phyloP scores from a whole-genome alignment of 2,113 vertebrate genomes.

The Chaetorhynchus papuensis region DNA sequence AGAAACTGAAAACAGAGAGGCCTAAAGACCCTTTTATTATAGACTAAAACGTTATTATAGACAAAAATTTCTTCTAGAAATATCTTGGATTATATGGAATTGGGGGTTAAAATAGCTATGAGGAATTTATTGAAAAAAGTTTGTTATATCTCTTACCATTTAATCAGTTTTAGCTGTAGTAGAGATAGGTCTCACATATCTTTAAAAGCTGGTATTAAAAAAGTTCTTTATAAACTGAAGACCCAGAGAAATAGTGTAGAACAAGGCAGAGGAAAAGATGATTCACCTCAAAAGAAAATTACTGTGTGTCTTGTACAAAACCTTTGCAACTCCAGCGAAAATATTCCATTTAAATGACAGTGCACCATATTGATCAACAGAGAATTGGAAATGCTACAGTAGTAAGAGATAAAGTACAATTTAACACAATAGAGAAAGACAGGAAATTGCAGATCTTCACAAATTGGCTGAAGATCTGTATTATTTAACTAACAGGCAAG shows the following conservation, averaged over 20 bases:
- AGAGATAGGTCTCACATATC: background rate
- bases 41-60: background rate
- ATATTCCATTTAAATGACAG: background rate
- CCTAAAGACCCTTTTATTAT: background rate
- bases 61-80: background rate
- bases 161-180: background rate
- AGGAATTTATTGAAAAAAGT: background rate
- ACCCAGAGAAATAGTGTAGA: background rate
- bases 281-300: background rate
- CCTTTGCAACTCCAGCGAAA: background rate
- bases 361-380: background rate
- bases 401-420: background rate
- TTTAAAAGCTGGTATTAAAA: background rate
- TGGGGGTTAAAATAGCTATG: background rate
- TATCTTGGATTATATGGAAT: background rate
- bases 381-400: background rate
- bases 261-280: background rate
- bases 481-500: background rate
- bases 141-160: background rate
- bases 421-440: background rate
- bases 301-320: background rate
- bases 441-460: slow-evolving; percentile 7
- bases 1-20: background rate
- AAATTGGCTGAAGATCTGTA: background rate
- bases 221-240: background rate